Percentiles rank a stretch among this genome's conserved stretches.
phyloP scores from a whole-genome alignment of 2,797 vertebrate species.

The Parambassis ranga region DNA sequence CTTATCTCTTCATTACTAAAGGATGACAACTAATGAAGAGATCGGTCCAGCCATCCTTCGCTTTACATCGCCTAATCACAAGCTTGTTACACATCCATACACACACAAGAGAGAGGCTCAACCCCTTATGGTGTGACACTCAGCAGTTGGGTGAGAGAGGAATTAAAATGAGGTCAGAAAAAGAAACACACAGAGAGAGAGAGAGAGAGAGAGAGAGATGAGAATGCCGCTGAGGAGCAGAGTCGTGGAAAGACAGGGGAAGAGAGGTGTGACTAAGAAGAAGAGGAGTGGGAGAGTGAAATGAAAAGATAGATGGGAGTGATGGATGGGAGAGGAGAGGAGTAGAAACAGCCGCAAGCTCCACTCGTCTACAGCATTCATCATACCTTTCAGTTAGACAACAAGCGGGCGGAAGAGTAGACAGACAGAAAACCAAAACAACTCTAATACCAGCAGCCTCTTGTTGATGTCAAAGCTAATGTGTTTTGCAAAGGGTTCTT shows the following conservation, averaged over 20 bases:
- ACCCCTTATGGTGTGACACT: conserved; percentile 39
- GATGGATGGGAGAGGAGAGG: conserved; percentile 63
- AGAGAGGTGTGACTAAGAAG: conserved; percentile 60
- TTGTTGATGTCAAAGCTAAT: conserved; percentile 46
- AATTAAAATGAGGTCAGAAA: conserved; percentile 52
- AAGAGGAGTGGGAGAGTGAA: conserved; percentile 44
- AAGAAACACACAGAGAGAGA: background rate
- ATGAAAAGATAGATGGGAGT: conserved; percentile 60
- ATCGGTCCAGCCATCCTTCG: conserved; percentile 38
- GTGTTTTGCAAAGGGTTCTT: conserved; percentile 42
- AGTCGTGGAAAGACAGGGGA: conserved; percentile 40
- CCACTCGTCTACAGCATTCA: conserved; percentile 58
- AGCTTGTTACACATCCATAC: conserved; percentile 1
- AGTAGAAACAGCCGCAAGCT: conserved; percentile 64
- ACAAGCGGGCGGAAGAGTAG: conserved; percentile 45
- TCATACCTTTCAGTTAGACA: conserved; percentile 62
- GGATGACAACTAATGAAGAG: conserved; percentile 60
- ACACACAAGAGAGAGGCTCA: conserved; percentile 20
- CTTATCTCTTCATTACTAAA: conserved; percentile 57
- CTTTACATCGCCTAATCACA: conserved; percentile 47
- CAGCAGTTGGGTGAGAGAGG: conserved; percentile 31
- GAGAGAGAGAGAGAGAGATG: background rate
- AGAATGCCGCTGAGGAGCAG: conserved; percentile 27
- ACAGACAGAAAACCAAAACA: conserved; percentile 49
- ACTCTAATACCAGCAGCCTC: conserved; percentile 43